Evolutionary conservation across 2,113 vertebrate genomes (phyloP), one percentile per base, ranked within the genome.

Genomic region (Aix galericulata): DNA sequence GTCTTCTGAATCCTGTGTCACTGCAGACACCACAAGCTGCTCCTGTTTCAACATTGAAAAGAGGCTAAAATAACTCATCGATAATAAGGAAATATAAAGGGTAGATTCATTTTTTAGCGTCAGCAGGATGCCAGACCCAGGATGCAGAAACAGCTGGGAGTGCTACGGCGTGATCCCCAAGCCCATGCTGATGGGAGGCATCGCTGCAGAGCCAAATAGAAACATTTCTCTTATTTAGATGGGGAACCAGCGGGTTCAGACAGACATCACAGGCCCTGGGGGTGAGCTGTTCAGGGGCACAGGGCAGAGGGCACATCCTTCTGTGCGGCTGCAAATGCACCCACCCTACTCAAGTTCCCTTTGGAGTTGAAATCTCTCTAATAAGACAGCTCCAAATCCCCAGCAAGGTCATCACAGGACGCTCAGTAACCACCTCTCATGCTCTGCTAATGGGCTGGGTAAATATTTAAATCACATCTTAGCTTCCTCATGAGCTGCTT

Each of bases 31-130:
- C 59, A 40, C 50, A 66, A 82, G 40, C 20, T 50, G 67, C 29
- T 82, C n/a, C 68, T 72, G 34, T 82, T 94, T 91, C 77, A 56
- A n/a, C 31, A 31, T 76, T 89, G 23, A 46, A 64, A 90, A 93
- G 86, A 63, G 7, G 46, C 12, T 52, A 84, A 92, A 88, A 69
- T 40, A 88, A 34, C 8, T 20, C 48, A 75, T 69, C 13, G 68
- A 26, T 89, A 75, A 62, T 5, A 87, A 5, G 40, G 32, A 86
- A 64, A 80, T 66, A 48, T 38, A 78, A 88, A 86, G 32, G 26
- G n/a, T 55, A 85, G 40, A 69, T 88, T 67, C 55, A 46, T 74
- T 82, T 91, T 93, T 93, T 56, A 86, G 27, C 27, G 52, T 73
- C 29, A 56, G 13, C 60, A 68, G 46, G 32, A 76, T 67, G 53